phyloP scores from a whole-genome alignment of 2,888 invertebrate species.

The Rhingia rostrata region DNA sequence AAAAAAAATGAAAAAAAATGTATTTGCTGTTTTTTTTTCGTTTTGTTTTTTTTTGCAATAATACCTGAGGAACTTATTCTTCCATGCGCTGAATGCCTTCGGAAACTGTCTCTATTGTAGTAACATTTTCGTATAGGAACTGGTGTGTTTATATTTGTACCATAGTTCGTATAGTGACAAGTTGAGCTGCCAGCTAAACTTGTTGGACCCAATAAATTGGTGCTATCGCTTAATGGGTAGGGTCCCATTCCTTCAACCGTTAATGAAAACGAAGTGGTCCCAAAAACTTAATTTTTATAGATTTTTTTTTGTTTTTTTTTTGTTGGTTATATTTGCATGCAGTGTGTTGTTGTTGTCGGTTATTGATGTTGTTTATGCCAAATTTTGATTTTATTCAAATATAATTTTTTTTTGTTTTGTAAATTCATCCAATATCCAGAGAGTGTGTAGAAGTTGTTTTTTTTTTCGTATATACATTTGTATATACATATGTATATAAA shows the following conservation, averaged over 20 bases:
- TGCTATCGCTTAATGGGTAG: constrained; percentile 83
- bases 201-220: constrained; percentile 83
- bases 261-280: constrained; percentile 83
- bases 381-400: constrained; percentile 30
- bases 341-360: constrained; percentile 70
- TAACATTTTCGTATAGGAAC: constrained; percentile 82
- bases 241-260: constrained; percentile 84
- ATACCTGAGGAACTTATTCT: constrained; percentile 82
- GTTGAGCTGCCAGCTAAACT: constrained; percentile 80
- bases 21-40: constrained; percentile 67
- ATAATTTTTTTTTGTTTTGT: constrained; percentile 61
- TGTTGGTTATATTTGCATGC: constrained; percentile 71
- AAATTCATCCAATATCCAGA: constrained; percentile 71
- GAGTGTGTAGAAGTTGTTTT: constrained; percentile 59
- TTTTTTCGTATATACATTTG: constrained; percentile 54
- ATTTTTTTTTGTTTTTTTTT: constrained; percentile 75
- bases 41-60: constrained; percentile 61
- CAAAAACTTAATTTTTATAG: constrained; percentile 81
- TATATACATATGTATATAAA: constrained; percentile 33
- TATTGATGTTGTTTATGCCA: constrained; percentile 48
- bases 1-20: constrained; percentile 43
- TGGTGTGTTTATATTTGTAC: constrained; percentile 83
- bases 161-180: constrained; percentile 82
- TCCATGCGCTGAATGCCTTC: constrained; percentile 83
- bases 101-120: constrained; percentile 82